Base-by-base conservation (phyloP, 2,113 vertebrate species). In the Bubalus kerabau region DNA sequence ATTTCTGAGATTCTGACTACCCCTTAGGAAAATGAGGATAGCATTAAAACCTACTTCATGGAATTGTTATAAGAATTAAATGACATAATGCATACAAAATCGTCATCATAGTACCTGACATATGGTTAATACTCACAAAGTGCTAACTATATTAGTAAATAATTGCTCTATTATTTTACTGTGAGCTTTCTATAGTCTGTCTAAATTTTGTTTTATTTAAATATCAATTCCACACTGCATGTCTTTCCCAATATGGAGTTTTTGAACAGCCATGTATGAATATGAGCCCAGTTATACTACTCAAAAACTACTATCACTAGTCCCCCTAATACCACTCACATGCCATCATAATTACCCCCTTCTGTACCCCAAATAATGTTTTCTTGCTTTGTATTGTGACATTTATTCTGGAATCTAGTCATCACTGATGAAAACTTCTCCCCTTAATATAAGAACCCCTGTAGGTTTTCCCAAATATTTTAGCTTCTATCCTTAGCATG, bases 121-220 rank as follows among this genome's bases (percentile, higher is more conserved):
- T 91, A 90, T 6, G 86, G 7, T 80, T 80, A 88, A 93, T 82
- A 17, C 5, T 74, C 59, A 86, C 6, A 89, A 93, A 76, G 21
- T 78, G 7, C 85, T 87, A 83, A 62, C 93, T 82, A 54, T 74
- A 32, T 94, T 62, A 56, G 93, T 67, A 92, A 87, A 30, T 86
- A 87, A 87, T 85, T 83, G 32, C 43, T 97, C 32, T 26, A 83
- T 95, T 78, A 83, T 95, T 81, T 90, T 93, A 80, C 59, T 93
- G 9, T 89, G 60, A 92, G 13, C 59, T 83, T 67, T 82, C 19
- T 89, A 88, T 21, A 91, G 50, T 95, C 89, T 74, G 2, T 89
- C 15, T 91, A 92, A 82, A 81, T 89, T 94, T 90, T 9, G 7
- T 87, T 97, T 97, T 81, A 57, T 87, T 90, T 95, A 80, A 64